Conservation (phyloP, 1,140 invertebrate genomes). For the Drosophila tristis region DNA sequence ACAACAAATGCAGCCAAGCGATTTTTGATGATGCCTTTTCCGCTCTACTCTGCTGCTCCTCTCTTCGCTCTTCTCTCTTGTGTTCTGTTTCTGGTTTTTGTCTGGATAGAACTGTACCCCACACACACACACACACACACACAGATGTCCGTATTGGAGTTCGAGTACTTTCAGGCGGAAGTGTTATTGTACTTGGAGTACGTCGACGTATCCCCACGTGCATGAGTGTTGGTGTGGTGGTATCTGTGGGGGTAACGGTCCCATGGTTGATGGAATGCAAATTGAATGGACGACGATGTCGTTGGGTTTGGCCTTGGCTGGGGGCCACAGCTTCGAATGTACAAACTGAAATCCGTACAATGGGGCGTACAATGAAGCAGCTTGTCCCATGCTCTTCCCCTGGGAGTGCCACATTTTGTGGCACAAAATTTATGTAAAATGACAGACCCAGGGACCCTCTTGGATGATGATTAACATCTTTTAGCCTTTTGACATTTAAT, state of each 20-base stretch:
- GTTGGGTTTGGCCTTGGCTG: background rate
- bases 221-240: background rate
- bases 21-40: conserved; percentile 27
- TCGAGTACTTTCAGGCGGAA: conserved; percentile 20
- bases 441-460: too few species aligned
- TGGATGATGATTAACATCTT: too few species aligned
- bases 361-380: too few species aligned
- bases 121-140: background rate
- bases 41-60: conserved; percentile 5
- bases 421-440: too few species aligned
- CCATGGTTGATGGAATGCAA: conserved; percentile 17
- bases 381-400: too few species aligned
- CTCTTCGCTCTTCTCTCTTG: conserved; percentile 3
- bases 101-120: conserved; percentile 24
- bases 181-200: conserved; percentile 14
- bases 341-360: background rate
- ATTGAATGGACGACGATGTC: conserved; percentile 1
- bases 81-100: conserved; percentile 24
- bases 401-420: too few species aligned
- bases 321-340: background rate
- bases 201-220: background rate
- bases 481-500: too few species aligned
- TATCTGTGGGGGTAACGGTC: background rate
- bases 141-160: conserved; percentile 1
- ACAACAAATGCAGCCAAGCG: conserved; percentile 40